These are phyloP conservation scores for Drosophila pandora DNA, from an alignment of 1,140 invertebrate genomes.

Conservation along the genomic window DNA sequence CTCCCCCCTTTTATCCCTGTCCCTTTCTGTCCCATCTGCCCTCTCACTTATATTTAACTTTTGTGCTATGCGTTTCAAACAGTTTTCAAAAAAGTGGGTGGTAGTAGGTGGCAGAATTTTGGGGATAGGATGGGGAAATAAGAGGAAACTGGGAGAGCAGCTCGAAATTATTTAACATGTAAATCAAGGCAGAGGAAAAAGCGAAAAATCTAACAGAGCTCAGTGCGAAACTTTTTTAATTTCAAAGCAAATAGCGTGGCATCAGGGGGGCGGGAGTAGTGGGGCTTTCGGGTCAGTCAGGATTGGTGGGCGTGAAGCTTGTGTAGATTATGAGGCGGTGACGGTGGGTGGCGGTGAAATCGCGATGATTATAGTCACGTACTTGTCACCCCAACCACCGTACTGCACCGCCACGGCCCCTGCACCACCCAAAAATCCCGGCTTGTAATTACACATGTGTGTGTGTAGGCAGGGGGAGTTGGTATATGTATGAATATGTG, in stretches of 20 bases:
- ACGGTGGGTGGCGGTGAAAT: conserved; percentile 28
- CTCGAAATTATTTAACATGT: conserved; percentile 77
- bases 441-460: conserved; percentile 66
- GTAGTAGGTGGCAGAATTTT: background rate
- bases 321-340: conserved; percentile 55
- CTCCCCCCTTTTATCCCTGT: background rate
- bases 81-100: conserved; percentile 32
- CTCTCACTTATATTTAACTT: conserved; percentile 68
- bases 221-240: conserved; percentile 76
- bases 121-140: background rate
- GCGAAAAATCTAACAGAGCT: conserved; percentile 69
- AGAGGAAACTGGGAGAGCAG: conserved; percentile 27
- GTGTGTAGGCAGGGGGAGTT: conserved; percentile 6
- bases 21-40: conserved; percentile 2
- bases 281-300: conserved; percentile 34
- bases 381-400: conserved; percentile 59
- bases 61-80: conserved; percentile 67
- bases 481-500: conserved; percentile 6
- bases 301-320: conserved; percentile 4
- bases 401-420: background rate
- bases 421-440: conserved; percentile 23
- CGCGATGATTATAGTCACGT: conserved; percentile 79
- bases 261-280: background rate
- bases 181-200: conserved; percentile 68
- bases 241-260: conserved; percentile 72